These are phyloP conservation scores for Triops cancriformis DNA, from an alignment of 1,140 invertebrate species.

Conservation along the genomic window DNA sequence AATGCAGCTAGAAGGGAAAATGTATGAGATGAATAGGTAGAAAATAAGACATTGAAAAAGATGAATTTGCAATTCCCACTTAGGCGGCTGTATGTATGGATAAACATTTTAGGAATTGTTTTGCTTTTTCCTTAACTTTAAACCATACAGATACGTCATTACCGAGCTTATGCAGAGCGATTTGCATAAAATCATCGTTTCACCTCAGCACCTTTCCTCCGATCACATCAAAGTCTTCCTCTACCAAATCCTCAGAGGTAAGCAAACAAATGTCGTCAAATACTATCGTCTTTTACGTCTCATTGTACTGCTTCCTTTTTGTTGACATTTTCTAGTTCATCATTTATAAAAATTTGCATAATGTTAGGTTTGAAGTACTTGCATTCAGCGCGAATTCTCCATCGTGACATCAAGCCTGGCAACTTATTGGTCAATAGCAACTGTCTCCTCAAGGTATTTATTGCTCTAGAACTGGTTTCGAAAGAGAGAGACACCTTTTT, in stretches of 20 bases:
- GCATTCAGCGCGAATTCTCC: constrained; percentile 92
- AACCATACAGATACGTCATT: constrained; percentile 82
- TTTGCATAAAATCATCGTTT: constrained; percentile 99
- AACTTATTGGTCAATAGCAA: constrained; percentile 97
- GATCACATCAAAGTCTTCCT: constrained; percentile 99
- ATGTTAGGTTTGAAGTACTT: constrained; percentile 87
- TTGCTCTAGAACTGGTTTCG: constrained; percentile 21
- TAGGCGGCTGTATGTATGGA: no score
- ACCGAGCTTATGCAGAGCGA: constrained; percentile 98
- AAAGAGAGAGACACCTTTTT: constrained; percentile 11
- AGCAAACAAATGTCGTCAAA: constrained; percentile 39
- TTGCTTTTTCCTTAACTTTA: not conserved
- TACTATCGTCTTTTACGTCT: constrained; percentile 11
- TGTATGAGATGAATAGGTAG: not conserved
- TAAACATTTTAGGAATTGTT: not conserved
- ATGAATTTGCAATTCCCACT: not conserved
- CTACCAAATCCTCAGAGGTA: constrained; percentile 97
- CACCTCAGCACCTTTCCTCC: constrained; percentile 91
- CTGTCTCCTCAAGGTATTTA: constrained; percentile 83
- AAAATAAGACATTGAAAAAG: not conserved
- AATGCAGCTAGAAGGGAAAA: not conserved
- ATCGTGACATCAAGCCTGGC: constrained; percentile 98
- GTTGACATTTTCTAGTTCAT: not conserved
- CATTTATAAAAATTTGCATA: constrained; percentile 29
- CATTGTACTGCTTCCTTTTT: constrained; percentile 23